Base-by-base conservation (phyloP, 1,140 invertebrate genomes). In the Zaprionus davidi region DNA sequence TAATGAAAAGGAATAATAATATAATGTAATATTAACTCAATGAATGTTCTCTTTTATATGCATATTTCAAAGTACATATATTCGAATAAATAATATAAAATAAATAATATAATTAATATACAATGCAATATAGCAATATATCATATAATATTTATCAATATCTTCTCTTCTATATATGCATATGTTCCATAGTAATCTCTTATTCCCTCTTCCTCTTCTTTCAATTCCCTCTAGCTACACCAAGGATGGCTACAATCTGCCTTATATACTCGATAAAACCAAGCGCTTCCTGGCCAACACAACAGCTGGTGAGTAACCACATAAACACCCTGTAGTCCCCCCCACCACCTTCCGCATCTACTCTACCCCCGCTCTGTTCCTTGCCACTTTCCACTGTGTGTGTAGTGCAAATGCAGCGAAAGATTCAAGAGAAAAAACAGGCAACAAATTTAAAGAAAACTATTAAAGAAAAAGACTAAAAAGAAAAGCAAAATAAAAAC, bases 221-320 rank as follows among this genome's bases (percentile, higher is more conserved):
- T 15, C 15, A n/a, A 12, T 38, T 44, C 7, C 3, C 26, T 28
- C 15, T 62, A 92, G 91, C 28, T 92, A 92, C 71, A 91, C 90
- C 70, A 92, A 92, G 81, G 91, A 92, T 60, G 91, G 91, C 80
- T 92, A 92, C 78, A 92, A 92, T 90, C 85, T 92, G 90, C 91
- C 92, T 85, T 92, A 92, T 84, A 92, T 92, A 85, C 78, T 92
- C 73, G 91, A 92, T 65, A 92, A 92, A 82, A 92, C 90, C 65
- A 92, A 92, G 79, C 84, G 91, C 78, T 92, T 92, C 78, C 80
- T 92, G 79, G 82, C 91, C 81, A 92, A 91, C 66, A 92, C 91
- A 79, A 92, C 91, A 87, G 91, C 91, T 81, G 91, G 91, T 92
- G 76, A 92, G 91, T 66, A 15, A 17, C 17, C n/a, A 1, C n/a